Evolutionary conservation across 2,888 invertebrate species (phyloP).

Genomic region (Monochamus alternatus): DNA sequence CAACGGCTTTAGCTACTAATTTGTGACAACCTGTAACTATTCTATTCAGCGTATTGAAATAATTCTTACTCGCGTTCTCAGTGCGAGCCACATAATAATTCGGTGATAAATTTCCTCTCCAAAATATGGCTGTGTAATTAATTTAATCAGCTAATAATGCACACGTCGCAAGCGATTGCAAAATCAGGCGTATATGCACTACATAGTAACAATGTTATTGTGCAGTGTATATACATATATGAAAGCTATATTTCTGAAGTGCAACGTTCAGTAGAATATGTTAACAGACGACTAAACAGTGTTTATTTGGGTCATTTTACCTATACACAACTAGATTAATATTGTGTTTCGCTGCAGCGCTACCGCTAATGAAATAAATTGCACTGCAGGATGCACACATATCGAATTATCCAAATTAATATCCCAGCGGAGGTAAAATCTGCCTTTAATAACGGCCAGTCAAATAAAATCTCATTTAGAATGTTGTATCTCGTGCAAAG

Average conservation of each 20-base stretch:
- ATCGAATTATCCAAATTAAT: slow-evolving; percentile 46
- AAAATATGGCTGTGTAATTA: slow-evolving; percentile 6
- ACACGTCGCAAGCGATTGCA: background rate
- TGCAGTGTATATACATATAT: background rate
- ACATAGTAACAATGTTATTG: background rate
- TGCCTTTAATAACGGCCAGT: slow-evolving; percentile 1
- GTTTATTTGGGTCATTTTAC: slow-evolving; percentile 30
- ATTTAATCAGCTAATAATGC: background rate
- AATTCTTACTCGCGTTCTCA: background rate
- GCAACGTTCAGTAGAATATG: slow-evolving; percentile 19
- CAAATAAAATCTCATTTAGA: slow-evolving; percentile 13
- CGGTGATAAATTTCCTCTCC: background rate
- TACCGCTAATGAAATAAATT: slow-evolving; percentile 49
- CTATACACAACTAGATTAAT: slow-evolving; percentile 30
- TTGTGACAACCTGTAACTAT: background rate
- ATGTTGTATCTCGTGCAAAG: background rate
- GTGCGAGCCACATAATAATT: background rate
- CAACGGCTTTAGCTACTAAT: no score
- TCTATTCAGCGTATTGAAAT: background rate
- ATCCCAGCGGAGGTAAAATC: slow-evolving; percentile 18
- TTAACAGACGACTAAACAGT: slow-evolving; percentile 21
- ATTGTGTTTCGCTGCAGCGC: slow-evolving; percentile 42
- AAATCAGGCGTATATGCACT: slow-evolving; percentile 4
- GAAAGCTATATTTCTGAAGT: slow-evolving; percentile 16
- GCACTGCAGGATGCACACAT: slow-evolving; percentile 40